A percentile compares a stretch with the other conserved stretches of the same genome.
Evolutionary conservation across 2,797 vertebrate species (phyloP).

Genomic region (Ibycter americanus): DNA sequence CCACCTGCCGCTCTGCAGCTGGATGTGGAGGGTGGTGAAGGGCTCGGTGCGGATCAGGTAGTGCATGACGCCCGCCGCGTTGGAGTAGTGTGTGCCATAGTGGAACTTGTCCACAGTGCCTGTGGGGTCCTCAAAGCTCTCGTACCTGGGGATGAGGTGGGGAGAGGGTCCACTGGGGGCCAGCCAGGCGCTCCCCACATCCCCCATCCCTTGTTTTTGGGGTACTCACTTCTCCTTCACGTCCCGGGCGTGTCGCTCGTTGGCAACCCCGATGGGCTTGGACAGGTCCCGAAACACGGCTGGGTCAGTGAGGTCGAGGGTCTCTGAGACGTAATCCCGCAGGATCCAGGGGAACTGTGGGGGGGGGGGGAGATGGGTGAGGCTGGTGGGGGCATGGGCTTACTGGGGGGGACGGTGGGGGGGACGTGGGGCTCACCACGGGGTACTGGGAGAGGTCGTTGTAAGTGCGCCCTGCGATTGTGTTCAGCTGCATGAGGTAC

Average conservation of each 20-base stretch:
- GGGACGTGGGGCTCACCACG: constrained; percentile 80
- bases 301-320: constrained; percentile 88
- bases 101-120: constrained; percentile 97
- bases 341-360: constrained; percentile 94
- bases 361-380: neutral
- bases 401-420: fast-evolving
- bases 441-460: constrained; percentile 98
- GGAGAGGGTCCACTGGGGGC: neutral
- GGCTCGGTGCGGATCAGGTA: constrained; percentile 98
- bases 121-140: constrained; percentile 95
- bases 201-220: fast-evolving
- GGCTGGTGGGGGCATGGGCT: fast-evolving
- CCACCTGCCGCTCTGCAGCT: constrained; percentile 96
- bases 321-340: constrained; percentile 88
- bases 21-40: constrained; percentile 94
- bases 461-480: constrained; percentile 94
- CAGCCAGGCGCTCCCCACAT: fast-evolving
- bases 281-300: constrained; percentile 92
- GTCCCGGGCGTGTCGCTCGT: constrained; percentile 89
- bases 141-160: constrained; percentile 78
- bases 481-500: constrained; percentile 98
- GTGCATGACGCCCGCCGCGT: constrained; percentile 98
- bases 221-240: constrained; percentile 92
- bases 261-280: constrained; percentile 96
- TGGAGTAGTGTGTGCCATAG: constrained; percentile 98